Evolutionary conservation across 2,113 vertebrate genomes (phyloP).

Genomic region (Urocolius indicus): DNA sequence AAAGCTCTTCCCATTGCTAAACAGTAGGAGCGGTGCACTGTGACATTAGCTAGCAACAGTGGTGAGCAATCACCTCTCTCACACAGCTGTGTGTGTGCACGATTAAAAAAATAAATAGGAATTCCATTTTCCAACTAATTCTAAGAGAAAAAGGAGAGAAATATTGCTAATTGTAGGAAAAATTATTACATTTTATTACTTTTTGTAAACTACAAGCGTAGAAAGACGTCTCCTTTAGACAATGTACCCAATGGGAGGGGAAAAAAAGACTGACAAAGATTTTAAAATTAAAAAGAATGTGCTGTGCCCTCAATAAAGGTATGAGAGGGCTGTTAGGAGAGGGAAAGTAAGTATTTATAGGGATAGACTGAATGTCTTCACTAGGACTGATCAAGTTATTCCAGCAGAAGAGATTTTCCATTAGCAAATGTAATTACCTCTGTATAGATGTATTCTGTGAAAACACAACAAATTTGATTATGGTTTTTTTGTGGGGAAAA

Average conservation of each 20-base stretch:
- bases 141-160: neutral
- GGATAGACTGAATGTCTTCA: neutral
- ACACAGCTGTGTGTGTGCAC: neutral
- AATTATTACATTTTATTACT: neutral
- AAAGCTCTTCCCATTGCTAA: constrained; percentile 39
- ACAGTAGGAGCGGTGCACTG: constrained; percentile 49
- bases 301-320: neutral
- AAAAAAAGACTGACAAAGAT: neutral
- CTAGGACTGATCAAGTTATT: neutral
- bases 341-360: neutral
- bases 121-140: neutral
- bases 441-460: neutral
- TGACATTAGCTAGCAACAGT: neutral
- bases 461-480: neutral
- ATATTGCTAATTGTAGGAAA: neutral
- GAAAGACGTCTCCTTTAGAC: neutral
- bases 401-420: neutral
- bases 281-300: neutral
- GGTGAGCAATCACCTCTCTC: neutral
- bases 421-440: constrained; percentile 32
- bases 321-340: neutral
- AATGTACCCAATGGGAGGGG: neutral
- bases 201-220: neutral
- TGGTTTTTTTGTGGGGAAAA: neutral
- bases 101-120: constrained; percentile 45